A percentile compares a stretch with the other conserved stretches of the same genome.
Evolutionary conservation across 2,888 invertebrate species (phyloP).

Genomic region (Cancer borealis): DNA sequence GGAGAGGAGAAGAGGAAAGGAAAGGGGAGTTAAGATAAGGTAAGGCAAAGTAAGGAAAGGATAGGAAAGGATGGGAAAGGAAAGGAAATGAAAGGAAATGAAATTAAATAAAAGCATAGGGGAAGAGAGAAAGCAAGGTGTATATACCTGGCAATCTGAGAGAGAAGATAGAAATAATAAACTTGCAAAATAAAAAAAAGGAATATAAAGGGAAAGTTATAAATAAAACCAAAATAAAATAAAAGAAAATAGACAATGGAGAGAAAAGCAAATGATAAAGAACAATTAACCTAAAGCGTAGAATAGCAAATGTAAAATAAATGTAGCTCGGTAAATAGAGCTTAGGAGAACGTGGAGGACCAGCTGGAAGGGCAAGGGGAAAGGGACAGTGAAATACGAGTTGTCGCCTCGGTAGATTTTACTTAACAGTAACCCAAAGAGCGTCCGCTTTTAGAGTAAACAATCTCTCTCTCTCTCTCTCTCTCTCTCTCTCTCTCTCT

Average conservation of each 20-base stretch:
- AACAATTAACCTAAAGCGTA: background rate
- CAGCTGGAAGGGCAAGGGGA: background rate
- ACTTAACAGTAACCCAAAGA: background rate
- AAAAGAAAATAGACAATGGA: background rate
- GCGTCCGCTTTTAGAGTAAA: background rate
- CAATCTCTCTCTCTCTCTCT: constrained; percentile 3
- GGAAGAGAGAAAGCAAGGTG: background rate
- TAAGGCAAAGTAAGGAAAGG: background rate
- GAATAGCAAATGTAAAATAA: background rate
- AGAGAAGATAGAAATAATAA: background rate
- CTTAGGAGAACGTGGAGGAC: constrained; percentile 5
- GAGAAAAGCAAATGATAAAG: background rate
- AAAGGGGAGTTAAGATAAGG: background rate
- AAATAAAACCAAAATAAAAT: background rate
- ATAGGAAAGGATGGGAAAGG: background rate
- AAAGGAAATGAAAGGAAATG: background rate
- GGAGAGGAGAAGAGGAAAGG: background rate
- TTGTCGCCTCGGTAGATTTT: background rate
- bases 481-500: constrained; percentile 32
- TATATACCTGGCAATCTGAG: background rate
- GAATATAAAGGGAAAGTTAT: background rate
- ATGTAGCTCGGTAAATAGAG: background rate
- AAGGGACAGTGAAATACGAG: constrained; percentile 7
- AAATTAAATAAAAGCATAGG: too few species aligned
- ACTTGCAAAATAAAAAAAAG: background rate